phyloP scores from a whole-genome alignment of 1,140 invertebrate genomes.

The Onthophagus taurus region DNA sequence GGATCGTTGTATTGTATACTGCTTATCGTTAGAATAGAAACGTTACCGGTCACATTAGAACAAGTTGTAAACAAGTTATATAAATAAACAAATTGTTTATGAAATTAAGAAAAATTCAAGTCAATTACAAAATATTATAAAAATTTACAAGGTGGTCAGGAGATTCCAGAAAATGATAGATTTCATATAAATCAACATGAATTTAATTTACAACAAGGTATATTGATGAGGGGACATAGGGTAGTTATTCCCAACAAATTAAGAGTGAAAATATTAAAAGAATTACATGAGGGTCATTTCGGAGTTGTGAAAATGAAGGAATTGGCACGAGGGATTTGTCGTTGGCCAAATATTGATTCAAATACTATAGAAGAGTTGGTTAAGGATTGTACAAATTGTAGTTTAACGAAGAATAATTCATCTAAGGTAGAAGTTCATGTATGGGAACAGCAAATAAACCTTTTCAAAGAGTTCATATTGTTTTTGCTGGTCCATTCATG shows the following conservation, averaged over 20 bases:
- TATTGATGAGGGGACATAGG: not conserved
- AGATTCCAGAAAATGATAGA: slow-evolving; percentile 5
- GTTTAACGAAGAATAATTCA: slow-evolving; percentile 1
- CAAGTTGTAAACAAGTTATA: too few species aligned
- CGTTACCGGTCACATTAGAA: too few species aligned
- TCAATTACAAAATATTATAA: too few species aligned
- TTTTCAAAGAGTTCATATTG: slow-evolving; percentile 6
- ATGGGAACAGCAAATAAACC: not conserved
- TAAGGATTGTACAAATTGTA: not conserved
- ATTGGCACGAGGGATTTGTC: slow-evolving; percentile 1
- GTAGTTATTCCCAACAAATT: slow-evolving; percentile 8
- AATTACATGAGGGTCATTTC: slow-evolving; percentile 7
- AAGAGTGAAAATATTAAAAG: not conserved
- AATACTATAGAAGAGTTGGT: slow-evolving; percentile 8
- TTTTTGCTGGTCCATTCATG: not conserved
- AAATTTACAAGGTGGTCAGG: too few species aligned
- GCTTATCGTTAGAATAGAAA: too few species aligned
- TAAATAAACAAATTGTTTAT: too few species aligned
- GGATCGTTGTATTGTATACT: too few species aligned
- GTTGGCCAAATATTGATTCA: not conserved
- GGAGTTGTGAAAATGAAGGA: slow-evolving; percentile 9
- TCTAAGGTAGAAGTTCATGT: not conserved
- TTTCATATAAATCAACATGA: slow-evolving; percentile 3
- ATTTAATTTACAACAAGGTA: slow-evolving; percentile 7
- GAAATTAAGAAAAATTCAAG: too few species aligned